A percentile compares a stretch with the other conserved stretches of the same genome.
These are phyloP conservation scores for Apodemus agrarius DNA, from an alignment of 2,797 vertebrate genomes.

Conservation along the genomic window DNA sequence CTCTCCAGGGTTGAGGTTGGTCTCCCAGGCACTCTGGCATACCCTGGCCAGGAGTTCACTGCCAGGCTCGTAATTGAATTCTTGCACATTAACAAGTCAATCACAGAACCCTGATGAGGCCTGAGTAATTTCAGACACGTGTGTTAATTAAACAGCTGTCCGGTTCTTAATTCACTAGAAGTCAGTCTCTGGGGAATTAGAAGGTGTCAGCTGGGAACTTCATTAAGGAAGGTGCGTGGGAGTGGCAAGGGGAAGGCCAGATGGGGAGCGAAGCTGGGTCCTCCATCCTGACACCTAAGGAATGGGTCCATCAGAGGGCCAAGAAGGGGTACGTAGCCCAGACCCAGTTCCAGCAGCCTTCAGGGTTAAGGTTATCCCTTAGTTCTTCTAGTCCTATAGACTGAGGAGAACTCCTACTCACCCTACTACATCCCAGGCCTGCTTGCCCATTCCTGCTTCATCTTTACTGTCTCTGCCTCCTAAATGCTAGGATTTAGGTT, in stretches of 20 bases:
- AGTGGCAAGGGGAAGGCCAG: background rate
- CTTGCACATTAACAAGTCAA: constrained; percentile 86
- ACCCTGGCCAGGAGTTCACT: constrained; percentile 72
- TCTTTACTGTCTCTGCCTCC: background rate
- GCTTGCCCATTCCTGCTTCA: background rate
- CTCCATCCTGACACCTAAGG: background rate
- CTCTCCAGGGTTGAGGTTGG: background rate
- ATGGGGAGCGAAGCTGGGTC: background rate
- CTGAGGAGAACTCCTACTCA: background rate
- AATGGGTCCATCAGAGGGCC: background rate
- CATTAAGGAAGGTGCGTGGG: constrained; percentile 55
- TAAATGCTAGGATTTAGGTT: background rate
- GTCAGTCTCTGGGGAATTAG: constrained; percentile 87
- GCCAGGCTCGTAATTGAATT: constrained; percentile 85
- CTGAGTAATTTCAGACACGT: constrained; percentile 87
- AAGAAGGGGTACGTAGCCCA: background rate
- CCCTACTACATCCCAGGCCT: background rate
- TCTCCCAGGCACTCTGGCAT: background rate
- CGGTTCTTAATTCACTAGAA: constrained; percentile 84
- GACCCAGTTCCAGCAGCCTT: background rate
- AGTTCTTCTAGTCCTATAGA: background rate
- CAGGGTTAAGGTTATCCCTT: background rate
- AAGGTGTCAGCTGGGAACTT: constrained; percentile 82
- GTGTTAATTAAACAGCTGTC: constrained; percentile 89
- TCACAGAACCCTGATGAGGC: constrained; percentile 85